Base-by-base conservation (phyloP, 2,888 invertebrate genomes). In the Odontocolon sp. region DNA sequence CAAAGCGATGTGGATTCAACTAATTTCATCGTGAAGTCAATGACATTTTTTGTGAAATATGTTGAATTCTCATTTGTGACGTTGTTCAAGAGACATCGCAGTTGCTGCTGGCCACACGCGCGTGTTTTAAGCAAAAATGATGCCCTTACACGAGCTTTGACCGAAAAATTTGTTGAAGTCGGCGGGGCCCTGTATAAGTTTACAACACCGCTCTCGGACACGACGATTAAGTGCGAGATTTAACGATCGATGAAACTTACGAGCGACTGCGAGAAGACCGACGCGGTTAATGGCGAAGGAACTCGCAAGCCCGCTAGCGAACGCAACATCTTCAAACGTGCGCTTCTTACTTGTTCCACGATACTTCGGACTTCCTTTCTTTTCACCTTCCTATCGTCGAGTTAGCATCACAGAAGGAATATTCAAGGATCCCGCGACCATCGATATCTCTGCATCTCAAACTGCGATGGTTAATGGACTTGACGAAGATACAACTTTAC, bases 141-240 rank as follows among this genome's bases (percentile, higher is more conserved):
- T 16, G 28, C 18, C 54, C 50, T 40, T 66, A 75, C 75, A 78
- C 52, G 72, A 72, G 59, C 69, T 80, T 80, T 78, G 69, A 68
- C 73, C 72, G 66, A 72, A 70, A 77, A 75, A 54, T 70, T 72
- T 70, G 67, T 63, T 61, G 52, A 50, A 74, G n/a, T 64, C 47
- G 54, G 50, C 33, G 64, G 50, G 57, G 52, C 50, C 21, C 45
- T 26, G 71, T 68, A 78, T 72, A 86, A 84, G 80, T 88, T 89
- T 88, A 88, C 88, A 87, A 84, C 87, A 83, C 86, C 84, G 83
- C 69, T 21, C 74, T 57, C 85, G 86, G 86, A 88, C 87, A 86
- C 83, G 87, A 86, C 89, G 88, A 89, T 90, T 89, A 89, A 89
- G 86, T 87, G 87, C 83, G 82, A 84, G 85, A 86, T 89, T 90